Base-by-base conservation (phyloP, 2,888 invertebrate genomes). In the Archips crataeganus region DNA sequence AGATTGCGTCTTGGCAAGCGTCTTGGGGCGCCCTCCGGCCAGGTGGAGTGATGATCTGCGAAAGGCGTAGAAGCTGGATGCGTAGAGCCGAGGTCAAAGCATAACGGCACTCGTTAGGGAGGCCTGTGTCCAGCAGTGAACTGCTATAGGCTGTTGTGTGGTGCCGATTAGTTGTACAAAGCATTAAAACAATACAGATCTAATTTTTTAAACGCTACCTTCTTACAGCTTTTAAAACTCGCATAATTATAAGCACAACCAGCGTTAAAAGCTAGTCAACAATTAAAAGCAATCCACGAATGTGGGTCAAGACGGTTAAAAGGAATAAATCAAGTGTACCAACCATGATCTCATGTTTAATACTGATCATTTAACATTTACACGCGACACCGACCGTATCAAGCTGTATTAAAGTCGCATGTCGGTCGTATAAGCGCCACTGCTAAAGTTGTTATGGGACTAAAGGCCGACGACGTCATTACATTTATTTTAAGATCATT, bases 201-300 rank as follows among this genome's bases (percentile, higher is more conserved):
- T 2, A 54, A 5, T 1, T 8, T 2, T 2, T 23, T 8, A 9
- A 9, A 23, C 2, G 23, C 15, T 9, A 54, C 54, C 54, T 54
- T 54, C 9, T 54, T 54, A 54, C 57, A 32, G 57, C 32, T 11
- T 32, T 32, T 57, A 32, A 32, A 57, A 57, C 57, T 57, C 57
- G 57, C 54, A 59, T 60, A 51, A 8, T 32, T 36, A 66, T 39
- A 74, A 36, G 54, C 65, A 70, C 11, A 74, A 9, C 54, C 74
- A 61, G 61, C 51, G 70, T 65, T 69, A 74, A 74, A 93, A 92
- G 89, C 93, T 92, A 93, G 94, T 94, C 92, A 94, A 91, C 94
- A 94, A 94, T 94, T 93, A 94, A 91, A 92, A 89, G 90, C 92
- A 92, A 92, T 91, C 87, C 91, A 81, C 88, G 84, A 89, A 94